A percentile compares a stretch with the other conserved stretches of the same genome.
phyloP scores from a whole-genome alignment of 2,113 vertebrate species.

The Bos taurus region DNA sequence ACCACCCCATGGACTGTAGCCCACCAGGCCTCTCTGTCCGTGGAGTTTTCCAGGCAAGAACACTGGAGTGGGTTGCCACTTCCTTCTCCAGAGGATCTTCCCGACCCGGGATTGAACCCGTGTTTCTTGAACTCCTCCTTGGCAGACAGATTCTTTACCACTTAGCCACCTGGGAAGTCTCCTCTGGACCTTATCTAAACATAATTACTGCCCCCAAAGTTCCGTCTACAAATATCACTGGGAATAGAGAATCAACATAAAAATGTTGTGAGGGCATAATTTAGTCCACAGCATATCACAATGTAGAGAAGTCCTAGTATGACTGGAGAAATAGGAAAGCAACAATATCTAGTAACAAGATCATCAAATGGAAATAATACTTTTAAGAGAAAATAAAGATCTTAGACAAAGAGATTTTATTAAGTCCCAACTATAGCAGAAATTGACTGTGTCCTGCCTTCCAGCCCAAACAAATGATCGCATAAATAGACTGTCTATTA shows the following conservation, averaged over 20 bases:
- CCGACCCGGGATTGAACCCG: rapidly evolving
- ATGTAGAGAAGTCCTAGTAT: background rate
- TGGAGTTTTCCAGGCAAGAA: background rate
- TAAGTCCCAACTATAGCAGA: background rate
- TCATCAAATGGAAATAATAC: background rate
- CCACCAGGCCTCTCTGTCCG: background rate
- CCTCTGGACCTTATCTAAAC: background rate
- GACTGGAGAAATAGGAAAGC: background rate
- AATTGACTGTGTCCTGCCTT: background rate
- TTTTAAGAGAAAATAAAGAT: background rate
- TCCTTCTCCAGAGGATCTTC: background rate
- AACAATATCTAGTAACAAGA: background rate
- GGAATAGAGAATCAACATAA: background rate
- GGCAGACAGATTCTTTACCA: background rate
- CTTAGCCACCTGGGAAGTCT: background rate
- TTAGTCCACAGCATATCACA: background rate
- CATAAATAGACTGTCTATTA: background rate
- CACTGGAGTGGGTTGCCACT: background rate
- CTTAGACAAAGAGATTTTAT: background rate
- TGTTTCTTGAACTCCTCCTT: background rate
- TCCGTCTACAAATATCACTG: background rate
- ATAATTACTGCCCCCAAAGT: background rate
- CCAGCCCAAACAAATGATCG: background rate
- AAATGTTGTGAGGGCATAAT: background rate
- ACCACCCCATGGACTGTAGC: background rate